A percentile compares a stretch with the other conserved stretches of the same genome.
Conservation (phyloP, 2,888 invertebrate species). For the Euplexia lucipara region DNA sequence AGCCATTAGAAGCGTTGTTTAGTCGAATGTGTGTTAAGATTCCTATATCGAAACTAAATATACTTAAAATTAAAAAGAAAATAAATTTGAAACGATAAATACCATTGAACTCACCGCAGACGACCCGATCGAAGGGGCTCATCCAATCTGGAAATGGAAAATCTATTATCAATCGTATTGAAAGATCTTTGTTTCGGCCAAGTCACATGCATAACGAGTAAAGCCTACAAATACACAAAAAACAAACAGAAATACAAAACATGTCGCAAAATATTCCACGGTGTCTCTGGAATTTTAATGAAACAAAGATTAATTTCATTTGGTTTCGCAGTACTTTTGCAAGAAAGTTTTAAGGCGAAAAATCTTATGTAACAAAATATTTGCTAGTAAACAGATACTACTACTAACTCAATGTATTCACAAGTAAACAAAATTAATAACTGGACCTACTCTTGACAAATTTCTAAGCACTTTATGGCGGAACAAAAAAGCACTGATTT, state of each 20-base stretch:
- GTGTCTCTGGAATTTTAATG: slow-evolving; percentile 17
- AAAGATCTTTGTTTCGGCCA: slow-evolving; percentile 85
- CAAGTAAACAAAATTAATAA: neutral
- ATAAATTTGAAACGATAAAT: slow-evolving; percentile 93
- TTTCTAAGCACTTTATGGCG: neutral
- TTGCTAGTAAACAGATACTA: neutral
- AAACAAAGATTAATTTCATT: slow-evolving; percentile 16
- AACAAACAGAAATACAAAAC: slow-evolving; percentile 23
- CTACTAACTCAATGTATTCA: neutral
- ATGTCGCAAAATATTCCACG: slow-evolving; percentile 16
- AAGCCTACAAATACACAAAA: slow-evolving; percentile 48
- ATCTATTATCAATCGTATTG: slow-evolving; percentile 92
- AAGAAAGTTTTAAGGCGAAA: slow-evolving; percentile 1
- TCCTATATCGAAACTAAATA: slow-evolving; percentile 74
- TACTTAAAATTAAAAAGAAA: slow-evolving; percentile 90
- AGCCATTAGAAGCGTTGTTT: slow-evolving; percentile 56
- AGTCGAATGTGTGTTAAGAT: slow-evolving; percentile 68
- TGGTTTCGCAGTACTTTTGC: neutral
- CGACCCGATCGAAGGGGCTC: slow-evolving; percentile 98
- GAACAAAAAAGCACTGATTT: no score
- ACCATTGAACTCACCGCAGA: slow-evolving; percentile 98
- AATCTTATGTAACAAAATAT: neutral
- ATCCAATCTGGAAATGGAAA: slow-evolving; percentile 97
- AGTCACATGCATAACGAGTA: slow-evolving; percentile 78
- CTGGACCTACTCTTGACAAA: neutral